Conservation (phyloP, 2,113 vertebrate species). For the Holacanthus passer region DNA sequence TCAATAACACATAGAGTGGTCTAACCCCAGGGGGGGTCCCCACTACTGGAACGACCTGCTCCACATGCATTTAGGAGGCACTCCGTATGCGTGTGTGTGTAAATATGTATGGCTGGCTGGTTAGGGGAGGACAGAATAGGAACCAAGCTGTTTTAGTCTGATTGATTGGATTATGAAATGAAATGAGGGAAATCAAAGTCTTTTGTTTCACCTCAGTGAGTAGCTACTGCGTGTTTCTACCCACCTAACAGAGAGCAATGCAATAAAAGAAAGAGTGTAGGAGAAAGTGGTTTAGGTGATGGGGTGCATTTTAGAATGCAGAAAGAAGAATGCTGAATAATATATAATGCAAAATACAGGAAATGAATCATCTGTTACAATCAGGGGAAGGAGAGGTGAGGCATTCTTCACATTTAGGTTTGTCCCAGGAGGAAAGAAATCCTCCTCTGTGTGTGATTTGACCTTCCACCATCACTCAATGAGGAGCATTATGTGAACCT, state of each 20-base stretch:
- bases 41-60: slow-evolving; percentile 73
- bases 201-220: slow-evolving; percentile 56
- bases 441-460: slow-evolving; percentile 45
- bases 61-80: slow-evolving; percentile 76
- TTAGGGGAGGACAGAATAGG: slow-evolving; percentile 62
- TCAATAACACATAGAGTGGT: slow-evolving; percentile 94
- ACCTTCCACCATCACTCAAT: slow-evolving; percentile 57
- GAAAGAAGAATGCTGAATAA: background rate
- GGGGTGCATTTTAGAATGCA: background rate
- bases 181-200: slow-evolving; percentile 70
- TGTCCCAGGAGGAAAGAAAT: slow-evolving; percentile 22
- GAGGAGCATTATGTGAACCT: slow-evolving; percentile 42
- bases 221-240: slow-evolving; percentile 15
- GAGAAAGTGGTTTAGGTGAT: background rate
- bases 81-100: slow-evolving; percentile 40
- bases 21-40: slow-evolving; percentile 81
- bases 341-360: slow-evolving; percentile 3
- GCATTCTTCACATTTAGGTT: slow-evolving; percentile 14
- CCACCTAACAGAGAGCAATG: slow-evolving; percentile 8
- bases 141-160: slow-evolving; percentile 66
- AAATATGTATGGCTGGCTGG: slow-evolving; percentile 71
- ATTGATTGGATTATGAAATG: slow-evolving; percentile 82
- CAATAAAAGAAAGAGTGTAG: slow-evolving; percentile 1
- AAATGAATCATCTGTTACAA: slow-evolving; percentile 39
- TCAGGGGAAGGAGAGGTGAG: slow-evolving; percentile 39